Evolutionary conservation across 2,888 invertebrate genomes (phyloP), one percentile per base, ranked within the genome.

Genomic region (Sinohyriopsis cumingii): DNA sequence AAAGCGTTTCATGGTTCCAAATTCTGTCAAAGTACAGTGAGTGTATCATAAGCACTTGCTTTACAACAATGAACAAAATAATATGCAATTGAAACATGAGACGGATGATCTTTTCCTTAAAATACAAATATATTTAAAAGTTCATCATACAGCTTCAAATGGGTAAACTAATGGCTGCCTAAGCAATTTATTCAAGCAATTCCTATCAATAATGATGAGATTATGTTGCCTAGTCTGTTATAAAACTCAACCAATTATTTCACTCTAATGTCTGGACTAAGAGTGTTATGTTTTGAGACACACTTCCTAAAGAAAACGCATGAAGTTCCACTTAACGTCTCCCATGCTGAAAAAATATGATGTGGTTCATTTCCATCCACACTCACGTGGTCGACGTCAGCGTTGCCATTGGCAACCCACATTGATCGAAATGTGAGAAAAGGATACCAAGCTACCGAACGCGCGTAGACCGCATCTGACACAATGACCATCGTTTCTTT

Each of bases 391-490:
- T 83, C 83, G 4, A 77, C 75, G 22, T 83, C 82, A n/a, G 76
- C 67, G 59, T 80, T 78, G 5, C 81, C 82, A 62, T 80, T 75
- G 45, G 67, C 63, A n/a, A 81, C 75, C 76, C 74, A 83, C 79
- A 79, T 82, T 12, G 83, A 79, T 55, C 78, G 75, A 20, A 81
- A 75, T 7, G 77, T 78, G 20, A 77, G 71, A 59, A 82, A 76
- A 18, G 81, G 81, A 45, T 69, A 72, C n/a, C 28, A n/a, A 18
- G 54, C 45, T 25, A 57, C 12, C 55, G 60, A 45, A n/a, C 53
- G 45, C 33, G 33, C 59, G 55, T 68, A 75, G 0, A 57, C 24
- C 33, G 55, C 64, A 28, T 69, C 73, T 20, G 65, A 45, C n/a
- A 77, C 62, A 5, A 60, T 54, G 15, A 77, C 60, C 56, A 66